A percentile compares a stretch with the other conserved stretches of the same genome.
Evolutionary conservation across 2,888 invertebrate species (phyloP).

Genomic region (Acronicta aceris): DNA sequence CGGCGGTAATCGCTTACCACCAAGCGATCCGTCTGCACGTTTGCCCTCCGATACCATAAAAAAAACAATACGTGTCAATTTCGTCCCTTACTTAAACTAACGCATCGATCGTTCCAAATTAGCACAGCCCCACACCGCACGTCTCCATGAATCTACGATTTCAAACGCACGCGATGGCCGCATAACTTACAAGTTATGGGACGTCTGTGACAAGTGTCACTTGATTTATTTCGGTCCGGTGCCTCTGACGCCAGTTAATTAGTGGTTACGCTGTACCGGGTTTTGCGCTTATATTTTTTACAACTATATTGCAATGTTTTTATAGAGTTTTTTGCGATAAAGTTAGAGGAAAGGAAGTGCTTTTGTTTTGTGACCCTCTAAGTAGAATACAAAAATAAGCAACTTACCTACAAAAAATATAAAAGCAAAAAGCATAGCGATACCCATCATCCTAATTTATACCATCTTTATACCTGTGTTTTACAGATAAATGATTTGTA

Average conservation of each 20-base stretch:
- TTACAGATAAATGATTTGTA: too few relatives aligned
- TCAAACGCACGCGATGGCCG: constrained; percentile 63
- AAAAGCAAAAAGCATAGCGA: too few relatives aligned
- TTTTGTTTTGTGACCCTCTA: too few relatives aligned
- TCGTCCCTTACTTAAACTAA: neutral
- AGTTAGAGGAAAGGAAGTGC: too few relatives aligned
- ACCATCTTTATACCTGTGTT: too few relatives aligned
- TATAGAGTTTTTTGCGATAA: neutral
- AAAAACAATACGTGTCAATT: neutral
- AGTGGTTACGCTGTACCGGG: constrained; percentile 40
- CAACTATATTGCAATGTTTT: neutral
- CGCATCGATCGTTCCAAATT: neutral
- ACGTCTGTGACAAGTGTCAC: constrained; percentile 73
- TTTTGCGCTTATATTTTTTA: constrained; percentile 18
- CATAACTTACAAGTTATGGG: constrained; percentile 78
- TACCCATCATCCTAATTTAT: too few relatives aligned
- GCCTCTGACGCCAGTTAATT: constrained; percentile 58
- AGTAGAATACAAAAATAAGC: too few relatives aligned
- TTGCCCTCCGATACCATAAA: too few relatives aligned
- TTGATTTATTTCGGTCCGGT: constrained; percentile 70
- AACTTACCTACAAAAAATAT: too few relatives aligned
- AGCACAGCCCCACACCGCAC: neutral
- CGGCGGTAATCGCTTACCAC: too few relatives aligned
- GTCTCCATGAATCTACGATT: constrained; percentile 13
- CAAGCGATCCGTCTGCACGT: too few relatives aligned